A percentile compares a stretch with the other conserved stretches of the same genome.
Conservation (phyloP, 2,797 vertebrate genomes). For the Buceros bicornis region DNA sequence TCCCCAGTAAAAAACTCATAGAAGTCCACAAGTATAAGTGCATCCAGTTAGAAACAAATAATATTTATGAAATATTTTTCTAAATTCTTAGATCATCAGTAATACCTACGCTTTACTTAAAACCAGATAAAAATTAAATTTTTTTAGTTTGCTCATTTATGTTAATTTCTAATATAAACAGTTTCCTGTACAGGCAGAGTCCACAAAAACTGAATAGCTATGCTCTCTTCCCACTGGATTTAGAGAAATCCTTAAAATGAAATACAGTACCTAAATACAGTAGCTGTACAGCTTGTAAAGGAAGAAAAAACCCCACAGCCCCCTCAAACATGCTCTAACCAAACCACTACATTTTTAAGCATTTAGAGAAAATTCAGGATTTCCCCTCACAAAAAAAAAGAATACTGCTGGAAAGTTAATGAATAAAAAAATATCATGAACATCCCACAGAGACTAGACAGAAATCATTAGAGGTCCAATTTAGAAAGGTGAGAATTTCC, state of each 20-base stretch:
- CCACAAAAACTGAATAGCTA: background rate
- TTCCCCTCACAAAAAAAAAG: background rate
- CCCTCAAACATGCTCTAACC: background rate
- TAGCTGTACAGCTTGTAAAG: background rate
- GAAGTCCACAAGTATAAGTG: background rate
- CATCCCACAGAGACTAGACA: background rate
- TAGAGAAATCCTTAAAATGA: background rate
- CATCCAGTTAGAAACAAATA: background rate
- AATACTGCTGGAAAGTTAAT: background rate
- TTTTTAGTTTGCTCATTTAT: background rate
- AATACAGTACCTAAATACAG: background rate
- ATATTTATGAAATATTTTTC: background rate
- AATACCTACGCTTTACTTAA: background rate
- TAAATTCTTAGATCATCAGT: background rate
- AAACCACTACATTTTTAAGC: background rate
- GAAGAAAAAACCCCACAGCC: background rate
- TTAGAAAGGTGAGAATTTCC: conserved; percentile 70
- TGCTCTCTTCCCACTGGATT: background rate
- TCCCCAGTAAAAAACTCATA: background rate
- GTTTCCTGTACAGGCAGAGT: background rate
- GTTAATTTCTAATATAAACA: background rate
- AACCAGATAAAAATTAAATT: background rate
- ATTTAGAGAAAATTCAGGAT: background rate
- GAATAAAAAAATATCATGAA: background rate
- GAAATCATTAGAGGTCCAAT: conserved; percentile 23